Base-by-base conservation (phyloP, 2,888 invertebrate genomes). In the Tetropium fuscum region DNA sequence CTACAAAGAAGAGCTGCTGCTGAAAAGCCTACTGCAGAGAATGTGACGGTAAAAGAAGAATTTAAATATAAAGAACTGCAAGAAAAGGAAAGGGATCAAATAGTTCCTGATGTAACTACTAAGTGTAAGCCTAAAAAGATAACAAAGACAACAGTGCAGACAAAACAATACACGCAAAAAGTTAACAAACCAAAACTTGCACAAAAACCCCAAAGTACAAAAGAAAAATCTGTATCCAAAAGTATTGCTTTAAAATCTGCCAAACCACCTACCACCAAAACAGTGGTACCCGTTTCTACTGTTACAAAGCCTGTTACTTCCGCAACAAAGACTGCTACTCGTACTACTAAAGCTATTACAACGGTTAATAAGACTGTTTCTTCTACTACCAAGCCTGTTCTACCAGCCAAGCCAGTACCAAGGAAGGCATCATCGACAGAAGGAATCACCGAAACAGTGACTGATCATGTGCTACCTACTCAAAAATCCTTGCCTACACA, bases 51-150 rank as follows among this genome's bases (percentile, higher is more conserved):
- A 18, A 69, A 70, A 43, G 57, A 58, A 10, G 68, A 71, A 60
- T 10, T 53, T 7, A 63, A 64, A 8, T 40, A 27, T n/a, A 53
- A 48, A 43, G 63, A 64, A 27, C 11, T 30, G 4, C 69, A 66
- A 63, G 70, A 66, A 49, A 73, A 71, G 55, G 81, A 78, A 83
- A 85, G 78, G 36, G 81, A 82, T 71, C 82, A 81, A 72, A 82
- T 81, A 58, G 82, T 82, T 13, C 82, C 82, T 10, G 81, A 82
- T 59, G 78, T 81, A n/a, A 70, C 65, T 41, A 55, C 66, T 10
- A 13, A 11, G 7, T n/a, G n/a, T n/a, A 79, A 73, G 66, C 25
- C 66, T 11, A 77, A 74, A 63, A 75, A 71, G 63, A 7, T 58
- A n/a, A 27, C 58, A 5, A 76, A 69, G 63, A 19, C 63, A 6